Evolutionary conservation across 2,797 vertebrate genomes (phyloP), one percentile per base, ranked within the genome.

Genomic region (Staurois parvus): DNA sequence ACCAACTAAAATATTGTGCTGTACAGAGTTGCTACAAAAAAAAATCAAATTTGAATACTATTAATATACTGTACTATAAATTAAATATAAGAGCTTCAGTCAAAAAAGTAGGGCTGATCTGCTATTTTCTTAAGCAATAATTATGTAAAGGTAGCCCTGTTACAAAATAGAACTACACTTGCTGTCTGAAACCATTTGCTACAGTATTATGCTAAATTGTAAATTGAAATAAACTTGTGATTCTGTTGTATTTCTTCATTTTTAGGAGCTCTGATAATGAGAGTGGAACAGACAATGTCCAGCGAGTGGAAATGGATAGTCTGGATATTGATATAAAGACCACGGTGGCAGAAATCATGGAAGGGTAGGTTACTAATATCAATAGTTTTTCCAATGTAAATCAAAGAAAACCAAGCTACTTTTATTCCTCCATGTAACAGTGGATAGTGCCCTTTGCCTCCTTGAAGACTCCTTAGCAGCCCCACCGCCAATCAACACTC

Each of bases 331-430:
- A 92, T 72, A 95, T 94, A 0, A 30, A 95, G 88, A 95, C 93
- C 88, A 95, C 95, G 21, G 95, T 94, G 88, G 91, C 90, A 0
- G 95, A 96, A 88, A 94, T 96, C 67, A 94, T 95, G 40, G 90
- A 91, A 59, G 91, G 89, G 95, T 96, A 95, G n/a, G 48, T 52
- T 1, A 42, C 7, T 45, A 29, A 56, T 9, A 59, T 24, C 2
- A n/a, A 59, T 7, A 21, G 6, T 59, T 24, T 59, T 5, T 59
- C 8, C 52, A 59, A 59, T 59, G 19, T 24, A 59, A 24, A 2
- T 59, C 1, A 59, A 24, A 24, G 4, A 52, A 52, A 52, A 19
- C 2, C 17, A 59, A 24, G 21, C 21, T 24, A 59, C 21, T 59
- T 59, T 13, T 8, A n/a, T 24, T 59, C 52, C 19, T 59, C 52